Base-by-base conservation (phyloP, 2,888 invertebrate species). In the Willowsia nigromaculata region DNA sequence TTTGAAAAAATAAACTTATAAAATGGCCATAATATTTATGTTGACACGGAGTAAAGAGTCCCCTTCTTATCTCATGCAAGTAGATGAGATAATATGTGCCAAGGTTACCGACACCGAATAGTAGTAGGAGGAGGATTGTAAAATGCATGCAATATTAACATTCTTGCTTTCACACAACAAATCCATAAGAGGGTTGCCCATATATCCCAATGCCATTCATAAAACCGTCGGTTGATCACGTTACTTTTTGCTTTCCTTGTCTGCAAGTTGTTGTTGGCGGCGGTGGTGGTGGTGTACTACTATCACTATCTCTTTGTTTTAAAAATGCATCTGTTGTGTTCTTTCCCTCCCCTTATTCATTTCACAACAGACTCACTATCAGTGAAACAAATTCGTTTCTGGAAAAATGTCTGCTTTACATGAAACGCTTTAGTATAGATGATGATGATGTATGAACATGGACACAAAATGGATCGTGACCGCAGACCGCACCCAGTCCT, bases 11-110 rank as follows among this genome's bases (percentile, higher is more conserved):
- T 56, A 78, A 56, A 56, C 78, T 78, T 53, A 50, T 53, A 40
- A 53, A 84, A 43, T 71, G 83, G 71, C 71, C 65, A 43, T 85
- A 85, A 76, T 76, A 85, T 85, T 85, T 83, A 71, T 85, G 85
- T 76, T 74, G 74, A 85, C 85, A 56, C 33, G 47, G 47, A 74
- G 11, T n/a, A 40, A 47, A 33, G 47, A 27, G 56, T 59, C 59
- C 13, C 59, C 22, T n/a, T n/a, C n/a, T 5, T 4, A 71, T 71
- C 71, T 56, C 33, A 76, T 50, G 50, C 47, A 53, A 59, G 30
- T 18, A 59, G 53, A 56, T 37, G 37, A 53, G 53, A 78, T 50
- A 83, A n/a, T 85, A 65, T 85, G 62, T 85, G 85, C 85, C 85
- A 85, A 85, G 85, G 85, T 85, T 85, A 27, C 76, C 65, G 15